phyloP scores from a whole-genome alignment of 2,888 invertebrate species.

The Thalpophila matura region DNA sequence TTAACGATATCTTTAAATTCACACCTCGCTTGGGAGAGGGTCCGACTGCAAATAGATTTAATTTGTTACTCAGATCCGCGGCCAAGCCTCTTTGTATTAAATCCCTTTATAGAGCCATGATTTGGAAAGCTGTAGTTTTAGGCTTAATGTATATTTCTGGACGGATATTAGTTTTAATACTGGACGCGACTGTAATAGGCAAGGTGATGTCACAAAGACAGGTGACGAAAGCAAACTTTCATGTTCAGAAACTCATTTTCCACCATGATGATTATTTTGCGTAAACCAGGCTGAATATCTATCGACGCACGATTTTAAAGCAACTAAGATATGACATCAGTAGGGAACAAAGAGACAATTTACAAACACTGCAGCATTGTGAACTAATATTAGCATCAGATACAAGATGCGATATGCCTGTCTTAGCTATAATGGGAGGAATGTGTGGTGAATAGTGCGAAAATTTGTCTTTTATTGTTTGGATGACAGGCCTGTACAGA shows the following conservation, averaged over 20 bases:
- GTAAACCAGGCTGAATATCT: not conserved
- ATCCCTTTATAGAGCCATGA: not conserved
- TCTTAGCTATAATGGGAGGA: slow-evolving; percentile 45
- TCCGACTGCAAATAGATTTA: slow-evolving; percentile 13
- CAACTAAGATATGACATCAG: slow-evolving; percentile 53
- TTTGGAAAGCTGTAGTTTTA: not conserved
- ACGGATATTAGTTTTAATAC: no score
- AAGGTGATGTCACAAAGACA: not conserved
- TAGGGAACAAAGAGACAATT: slow-evolving; percentile 40
- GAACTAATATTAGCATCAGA: slow-evolving; percentile 50
- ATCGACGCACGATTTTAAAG: slow-evolving; percentile 17
- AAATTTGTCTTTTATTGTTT: slow-evolving; percentile 46
- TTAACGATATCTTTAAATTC: not conserved
- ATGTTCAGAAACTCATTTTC: no score
- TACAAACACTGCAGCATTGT: slow-evolving; percentile 57
- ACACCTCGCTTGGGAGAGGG: not conserved
- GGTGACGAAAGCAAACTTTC: slow-evolving; percentile 24
- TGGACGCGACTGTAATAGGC: no score
- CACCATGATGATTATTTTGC: not conserved
- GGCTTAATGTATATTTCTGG: not conserved
- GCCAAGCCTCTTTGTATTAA: not conserved
- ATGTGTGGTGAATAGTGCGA: slow-evolving; percentile 39
- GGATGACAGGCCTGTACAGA: not conserved
- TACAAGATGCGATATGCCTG: slow-evolving; percentile 21
- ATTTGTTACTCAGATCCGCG: not conserved